These are phyloP conservation scores for Autographa pulchrina DNA, from an alignment of 2,888 invertebrate species.

Conservation along the genomic window DNA sequence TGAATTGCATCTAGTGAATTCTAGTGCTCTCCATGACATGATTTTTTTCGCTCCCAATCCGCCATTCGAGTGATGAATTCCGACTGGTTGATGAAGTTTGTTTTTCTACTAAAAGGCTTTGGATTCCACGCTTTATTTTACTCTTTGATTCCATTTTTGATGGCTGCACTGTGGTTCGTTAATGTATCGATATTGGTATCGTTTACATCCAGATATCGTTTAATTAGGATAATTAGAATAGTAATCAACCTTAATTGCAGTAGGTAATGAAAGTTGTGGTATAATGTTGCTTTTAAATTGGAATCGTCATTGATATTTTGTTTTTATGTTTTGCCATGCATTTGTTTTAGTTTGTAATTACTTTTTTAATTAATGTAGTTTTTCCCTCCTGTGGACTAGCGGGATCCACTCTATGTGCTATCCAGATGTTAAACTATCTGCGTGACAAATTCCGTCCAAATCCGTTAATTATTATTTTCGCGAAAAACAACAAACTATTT, in stretches of 20 bases:
- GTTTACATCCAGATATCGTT: slow-evolving; percentile 19
- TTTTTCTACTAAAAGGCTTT: slow-evolving; percentile 42
- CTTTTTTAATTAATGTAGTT: background rate
- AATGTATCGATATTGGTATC: slow-evolving; percentile 26
- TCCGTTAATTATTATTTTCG: no score
- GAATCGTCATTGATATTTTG: slow-evolving; percentile 38
- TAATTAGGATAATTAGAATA: slow-evolving; percentile 26
- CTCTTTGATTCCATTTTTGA: slow-evolving; percentile 20
- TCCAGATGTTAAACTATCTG: no score
- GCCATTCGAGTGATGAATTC: slow-evolving; percentile 42
- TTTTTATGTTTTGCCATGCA: slow-evolving; percentile 18
- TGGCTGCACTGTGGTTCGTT: slow-evolving; percentile 17
- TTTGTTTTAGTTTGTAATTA: background rate
- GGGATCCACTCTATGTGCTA: no score
- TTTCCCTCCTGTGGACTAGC: no score
- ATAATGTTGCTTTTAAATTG: slow-evolving; percentile 44
- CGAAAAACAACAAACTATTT: no score
- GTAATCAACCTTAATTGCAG: slow-evolving; percentile 39
- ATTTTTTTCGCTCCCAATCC: slow-evolving; percentile 43
- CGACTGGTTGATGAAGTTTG: slow-evolving; percentile 35
- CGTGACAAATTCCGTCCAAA: no score
- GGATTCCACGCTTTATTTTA: slow-evolving; percentile 4
- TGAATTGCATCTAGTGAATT: slow-evolving; percentile 33
- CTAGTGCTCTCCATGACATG: slow-evolving; percentile 40
- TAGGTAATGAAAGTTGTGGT: slow-evolving; percentile 26